Conservation (phyloP, 2,888 invertebrate genomes). For the Dynastes tityus region DNA sequence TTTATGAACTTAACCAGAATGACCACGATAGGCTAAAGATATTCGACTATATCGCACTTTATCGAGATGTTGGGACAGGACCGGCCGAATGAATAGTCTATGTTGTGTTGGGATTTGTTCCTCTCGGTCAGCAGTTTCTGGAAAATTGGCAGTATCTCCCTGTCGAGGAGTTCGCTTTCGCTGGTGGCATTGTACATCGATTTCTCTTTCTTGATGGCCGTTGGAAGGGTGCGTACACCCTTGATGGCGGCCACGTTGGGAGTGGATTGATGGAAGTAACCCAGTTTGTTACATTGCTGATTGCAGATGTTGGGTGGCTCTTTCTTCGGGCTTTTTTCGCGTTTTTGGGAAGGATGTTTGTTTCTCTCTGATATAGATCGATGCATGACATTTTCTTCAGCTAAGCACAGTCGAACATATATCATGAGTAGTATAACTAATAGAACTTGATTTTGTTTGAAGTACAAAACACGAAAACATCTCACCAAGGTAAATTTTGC, state of each 20-base stretch:
- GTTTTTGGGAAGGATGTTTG: conserved; percentile 64
- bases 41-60: conserved; percentile 96
- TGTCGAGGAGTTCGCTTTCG: conserved; percentile 87
- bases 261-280: conserved; percentile 75
- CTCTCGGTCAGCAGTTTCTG: conserved; percentile 91
- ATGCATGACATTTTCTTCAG: conserved; percentile 65
- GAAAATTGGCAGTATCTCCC: conserved; percentile 91
- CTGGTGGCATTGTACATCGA: conserved; percentile 82
- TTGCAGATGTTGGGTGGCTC: conserved; percentile 62
- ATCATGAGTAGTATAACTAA: not conserved
- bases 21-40: conserved; percentile 74
- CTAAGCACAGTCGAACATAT: not conserved
- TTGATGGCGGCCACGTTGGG: conserved; percentile 74
- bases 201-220: conserved; percentile 64
- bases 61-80: conserved; percentile 96
- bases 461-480: too few species aligned
- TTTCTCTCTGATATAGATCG: conserved; percentile 68
- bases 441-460: too few species aligned
- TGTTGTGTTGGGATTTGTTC: conserved; percentile 78
- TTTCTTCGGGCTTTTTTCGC: conserved; percentile 65
- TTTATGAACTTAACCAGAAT: not conserved
- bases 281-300: conserved; percentile 69
- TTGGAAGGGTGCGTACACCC: conserved; percentile 53
- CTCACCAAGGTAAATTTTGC: too few species aligned
- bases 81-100: conserved; percentile 83